Evolutionary conservation across 2,888 invertebrate genomes (phyloP).

Genomic region (Xanthia icteritia): DNA sequence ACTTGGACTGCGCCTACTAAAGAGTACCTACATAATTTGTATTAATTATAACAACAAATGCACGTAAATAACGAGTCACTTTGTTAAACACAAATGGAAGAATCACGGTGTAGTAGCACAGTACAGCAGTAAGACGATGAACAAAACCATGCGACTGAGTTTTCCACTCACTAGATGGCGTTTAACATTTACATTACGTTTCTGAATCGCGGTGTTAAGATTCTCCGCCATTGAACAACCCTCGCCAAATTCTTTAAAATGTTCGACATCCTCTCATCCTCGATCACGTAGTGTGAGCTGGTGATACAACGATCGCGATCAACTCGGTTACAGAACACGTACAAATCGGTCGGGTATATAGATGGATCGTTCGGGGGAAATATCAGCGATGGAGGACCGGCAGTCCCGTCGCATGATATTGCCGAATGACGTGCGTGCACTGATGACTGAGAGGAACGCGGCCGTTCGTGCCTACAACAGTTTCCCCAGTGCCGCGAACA

Average conservation of each 20-base stretch:
- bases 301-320: neutral
- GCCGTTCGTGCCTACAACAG: neutral
- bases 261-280: too few species aligned
- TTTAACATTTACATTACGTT: constrained; percentile 18
- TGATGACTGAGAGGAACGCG: neutral
- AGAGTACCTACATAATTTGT: neutral
- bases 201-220: constrained; percentile 26
- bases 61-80: neutral
- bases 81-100: neutral
- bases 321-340: neutral
- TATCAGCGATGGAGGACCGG: too few species aligned
- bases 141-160: neutral
- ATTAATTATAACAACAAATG: neutral
- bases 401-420: too few species aligned
- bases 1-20: neutral
- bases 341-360: neutral
- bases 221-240: constrained; percentile 4
- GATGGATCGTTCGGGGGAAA: too few species aligned
- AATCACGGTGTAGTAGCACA: neutral
- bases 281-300: neutral
- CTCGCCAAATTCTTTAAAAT: neutral
- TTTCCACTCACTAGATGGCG: constrained; percentile 25
- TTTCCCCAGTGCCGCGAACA: neutral
- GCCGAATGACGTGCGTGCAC: neutral
- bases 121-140: neutral